Evolutionary conservation across 2,888 invertebrate species (phyloP), one percentile per base, ranked within the genome.

Genomic region (Syritta pipiens): DNA sequence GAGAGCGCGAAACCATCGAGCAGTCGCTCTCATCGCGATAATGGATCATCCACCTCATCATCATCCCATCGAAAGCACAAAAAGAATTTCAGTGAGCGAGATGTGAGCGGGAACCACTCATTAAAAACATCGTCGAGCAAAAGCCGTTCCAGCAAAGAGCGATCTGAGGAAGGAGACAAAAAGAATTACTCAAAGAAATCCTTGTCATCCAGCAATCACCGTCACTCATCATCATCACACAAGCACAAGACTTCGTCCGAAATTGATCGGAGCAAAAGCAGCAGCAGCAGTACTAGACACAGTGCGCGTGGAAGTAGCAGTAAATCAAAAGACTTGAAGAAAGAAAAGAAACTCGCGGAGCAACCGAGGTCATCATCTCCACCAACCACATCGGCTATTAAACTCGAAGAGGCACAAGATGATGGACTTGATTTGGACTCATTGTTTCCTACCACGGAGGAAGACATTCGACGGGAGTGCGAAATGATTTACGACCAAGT

Each of bases 401-500:
- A 87, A 63, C 86, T 84, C 35, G 89, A 87, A 82, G 85, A 62
- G 86, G 83, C 79, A 87, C 87, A n/a, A n/a, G n/a, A n/a, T n/a
- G n/a, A n/a, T n/a, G n/a, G n/a, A n/a, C n/a, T n/a, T n/a, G 89
- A 83, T 87, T 87, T 35, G 87, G 86, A 74, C 4, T 83, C 83
- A 19, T 37, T 84, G 9, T 84, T 84, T 62, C 83, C 84, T 6
- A 84, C 85, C 20, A 92, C 93, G 85, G 92, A 93, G 82, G 93
- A 92, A 81, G 92, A 93, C 82, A 93, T 95, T 72, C 93, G 94
- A 84, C 92, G 94, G 83, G 95, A 97, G 88, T 97, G 97, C 87
- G 92, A 94, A 85, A 93, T 92, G 89, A 96, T 97, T 84, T 97
- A 96, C 89, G 94, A 95, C 88, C 95, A 96, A 89, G 92, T 94